phyloP scores from a whole-genome alignment of 2,113 vertebrate species.

The Agapornis roseicollis region DNA sequence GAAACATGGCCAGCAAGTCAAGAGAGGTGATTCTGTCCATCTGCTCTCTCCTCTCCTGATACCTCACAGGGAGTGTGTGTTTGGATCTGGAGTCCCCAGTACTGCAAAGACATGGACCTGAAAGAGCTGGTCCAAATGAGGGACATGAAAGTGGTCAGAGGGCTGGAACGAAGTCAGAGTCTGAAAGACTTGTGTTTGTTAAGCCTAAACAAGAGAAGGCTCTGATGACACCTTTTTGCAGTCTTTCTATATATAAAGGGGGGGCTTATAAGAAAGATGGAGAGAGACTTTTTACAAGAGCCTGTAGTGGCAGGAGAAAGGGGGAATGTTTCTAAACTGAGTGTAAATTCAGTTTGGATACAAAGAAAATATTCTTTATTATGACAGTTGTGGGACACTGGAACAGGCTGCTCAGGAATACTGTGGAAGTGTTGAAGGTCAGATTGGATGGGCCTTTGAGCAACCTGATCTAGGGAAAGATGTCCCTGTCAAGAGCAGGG shows the following conservation, averaged over 20 bases:
- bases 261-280: background rate
- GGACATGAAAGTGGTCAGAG: background rate
- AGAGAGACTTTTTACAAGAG: background rate
- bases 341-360: background rate
- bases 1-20: rapidly evolving
- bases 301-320: background rate
- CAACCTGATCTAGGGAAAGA: background rate
- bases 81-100: background rate
- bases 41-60: background rate
- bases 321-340: background rate
- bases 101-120: background rate
- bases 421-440: background rate
- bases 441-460: background rate
- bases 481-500: background rate
- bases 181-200: background rate
- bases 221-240: background rate
- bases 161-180: background rate
- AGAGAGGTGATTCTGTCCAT: background rate
- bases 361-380: background rate
- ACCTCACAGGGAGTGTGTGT: background rate
- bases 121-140: background rate
- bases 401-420: background rate
- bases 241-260: background rate
- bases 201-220: background rate
- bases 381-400: background rate